Percentiles rank a stretch among this genome's conserved stretches.
These are phyloP conservation scores for Micrasema longulum DNA, from an alignment of 1,140 invertebrate species.

Conservation along the genomic window DNA sequence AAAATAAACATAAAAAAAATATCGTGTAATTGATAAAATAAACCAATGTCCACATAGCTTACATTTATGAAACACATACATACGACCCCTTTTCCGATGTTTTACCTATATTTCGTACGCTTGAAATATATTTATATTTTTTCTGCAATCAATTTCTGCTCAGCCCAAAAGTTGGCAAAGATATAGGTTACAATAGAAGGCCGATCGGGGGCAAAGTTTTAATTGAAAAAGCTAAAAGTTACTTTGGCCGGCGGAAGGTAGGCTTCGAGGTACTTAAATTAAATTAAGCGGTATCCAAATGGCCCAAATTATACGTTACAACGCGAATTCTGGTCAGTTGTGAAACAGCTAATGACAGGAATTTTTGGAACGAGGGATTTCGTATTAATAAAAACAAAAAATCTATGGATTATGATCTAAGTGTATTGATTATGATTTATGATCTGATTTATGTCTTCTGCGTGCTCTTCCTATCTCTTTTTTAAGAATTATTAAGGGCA, in stretches of 20 bases:
- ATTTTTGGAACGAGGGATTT: neutral
- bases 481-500: too few relatives aligned
- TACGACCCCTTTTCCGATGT: too few relatives aligned
- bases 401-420: neutral
- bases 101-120: too few relatives aligned
- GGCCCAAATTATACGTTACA: conserved; percentile 9
- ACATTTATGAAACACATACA: too few relatives aligned
- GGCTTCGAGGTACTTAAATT: conserved; percentile 35
- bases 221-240: conserved; percentile 50
- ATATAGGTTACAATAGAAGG: conserved; percentile 40
- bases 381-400: neutral
- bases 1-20: too few relatives aligned
- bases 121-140: too few relatives aligned
- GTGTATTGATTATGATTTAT: too few relatives aligned
- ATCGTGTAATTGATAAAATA: too few relatives aligned
- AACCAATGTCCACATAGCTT: too few relatives aligned
- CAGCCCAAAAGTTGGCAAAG: neutral
- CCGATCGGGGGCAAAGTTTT: conserved; percentile 35
- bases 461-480: too few relatives aligned
- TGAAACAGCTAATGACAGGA: neutral
- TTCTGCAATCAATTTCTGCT: too few relatives aligned
- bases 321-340: conserved; percentile 4
- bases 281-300: conserved; percentile 42
- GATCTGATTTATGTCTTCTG: too few relatives aligned
- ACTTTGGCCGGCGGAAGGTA: conserved; percentile 37